Evolutionary conservation across 2,888 invertebrate species (phyloP).

Genomic region (Masnerella sp.): DNA sequence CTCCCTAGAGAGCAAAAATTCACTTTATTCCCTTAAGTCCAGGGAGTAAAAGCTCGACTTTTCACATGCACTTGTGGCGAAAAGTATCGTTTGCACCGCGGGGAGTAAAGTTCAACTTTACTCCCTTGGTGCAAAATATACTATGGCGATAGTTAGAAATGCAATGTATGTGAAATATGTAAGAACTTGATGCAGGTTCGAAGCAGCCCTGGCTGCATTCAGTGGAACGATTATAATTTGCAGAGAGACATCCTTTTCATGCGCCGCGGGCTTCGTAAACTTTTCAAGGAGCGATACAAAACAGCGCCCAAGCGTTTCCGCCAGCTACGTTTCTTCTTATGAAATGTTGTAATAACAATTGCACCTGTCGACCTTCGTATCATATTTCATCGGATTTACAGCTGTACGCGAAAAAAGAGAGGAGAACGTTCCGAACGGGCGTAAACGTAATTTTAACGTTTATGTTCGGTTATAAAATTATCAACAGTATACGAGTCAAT

Average conservation of each 20-base stretch:
- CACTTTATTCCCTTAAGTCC: too few species aligned
- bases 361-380: constrained; percentile 35
- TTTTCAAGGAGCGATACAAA: constrained; percentile 56
- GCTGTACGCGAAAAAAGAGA: constrained; percentile 9
- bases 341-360: constrained; percentile 46
- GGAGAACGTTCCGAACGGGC: neutral
- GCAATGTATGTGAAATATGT: constrained; percentile 44
- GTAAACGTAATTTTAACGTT: too few species aligned
- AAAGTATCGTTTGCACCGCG: too few species aligned
- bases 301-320: constrained; percentile 47
- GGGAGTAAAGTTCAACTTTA: too few species aligned
- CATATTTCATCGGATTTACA: constrained; percentile 41
- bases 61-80: too few species aligned
- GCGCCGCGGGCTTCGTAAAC: constrained; percentile 49
- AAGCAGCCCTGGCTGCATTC: constrained; percentile 64
- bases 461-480: too few species aligned
- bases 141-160: too few species aligned
- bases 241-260: constrained; percentile 61
- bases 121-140: too few species aligned
- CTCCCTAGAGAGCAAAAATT: too few species aligned
- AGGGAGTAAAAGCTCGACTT: too few species aligned
- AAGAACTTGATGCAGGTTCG: constrained; percentile 52
- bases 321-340: constrained; percentile 37
- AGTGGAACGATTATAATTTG: constrained; percentile 74
- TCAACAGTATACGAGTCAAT: too few species aligned